These are phyloP conservation scores for Montipora sp. DNA, from an alignment of 64 coral and sea anemone genomes.

Conservation along the genomic window DNA sequence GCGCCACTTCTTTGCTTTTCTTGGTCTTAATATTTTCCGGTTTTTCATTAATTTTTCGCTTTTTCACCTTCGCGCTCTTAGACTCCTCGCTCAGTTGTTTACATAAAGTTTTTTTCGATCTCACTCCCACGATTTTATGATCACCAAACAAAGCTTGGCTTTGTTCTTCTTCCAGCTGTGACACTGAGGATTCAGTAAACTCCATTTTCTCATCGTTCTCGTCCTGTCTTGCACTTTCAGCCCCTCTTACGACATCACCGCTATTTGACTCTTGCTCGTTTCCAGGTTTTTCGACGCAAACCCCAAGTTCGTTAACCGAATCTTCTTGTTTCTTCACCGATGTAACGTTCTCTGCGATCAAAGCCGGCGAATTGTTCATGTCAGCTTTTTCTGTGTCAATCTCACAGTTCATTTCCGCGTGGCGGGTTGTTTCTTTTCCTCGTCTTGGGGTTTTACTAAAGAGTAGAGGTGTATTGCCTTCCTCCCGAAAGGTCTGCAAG, in stretches of 20 bases:
- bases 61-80: not conserved
- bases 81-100: not conserved
- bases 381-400: not conserved
- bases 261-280: not conserved
- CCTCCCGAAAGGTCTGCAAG: too few species aligned
- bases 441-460: constrained; percentile 8
- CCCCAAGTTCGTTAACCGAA: not conserved
- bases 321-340: not conserved
- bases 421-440: not conserved
- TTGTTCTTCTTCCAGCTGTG: not conserved
- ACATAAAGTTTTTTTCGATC: not conserved
- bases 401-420: not conserved
- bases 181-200: not conserved
- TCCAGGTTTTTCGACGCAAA: not conserved
- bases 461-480: not conserved
- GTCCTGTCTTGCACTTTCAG: not conserved
- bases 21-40: not conserved
- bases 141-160: not conserved
- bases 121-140: not conserved
- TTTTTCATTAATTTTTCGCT: not conserved
- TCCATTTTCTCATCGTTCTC: not conserved
- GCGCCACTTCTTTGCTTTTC: not conserved
- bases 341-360: not conserved
- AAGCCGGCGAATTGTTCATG: not conserved
- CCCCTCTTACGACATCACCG: not conserved